Base-by-base conservation (phyloP, 2,888 invertebrate species). In the Papilio elwesi region DNA sequence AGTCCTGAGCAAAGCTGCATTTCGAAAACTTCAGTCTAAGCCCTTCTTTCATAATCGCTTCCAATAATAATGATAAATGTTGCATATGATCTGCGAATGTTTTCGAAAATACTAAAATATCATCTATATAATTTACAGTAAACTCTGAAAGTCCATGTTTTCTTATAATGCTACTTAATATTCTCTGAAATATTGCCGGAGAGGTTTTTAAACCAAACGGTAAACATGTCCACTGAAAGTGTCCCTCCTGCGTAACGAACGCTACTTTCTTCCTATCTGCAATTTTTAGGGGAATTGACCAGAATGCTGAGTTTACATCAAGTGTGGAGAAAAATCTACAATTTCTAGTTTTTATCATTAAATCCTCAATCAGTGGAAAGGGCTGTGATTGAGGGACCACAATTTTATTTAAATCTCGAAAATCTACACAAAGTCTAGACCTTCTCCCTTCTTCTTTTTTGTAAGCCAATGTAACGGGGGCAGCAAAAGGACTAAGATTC, bases 271-370 rank as follows among this genome's bases (percentile, higher is more conserved):
- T 12, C 76, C 80, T 82, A 69, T 86, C 84, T 79, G 82, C 72
- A 38, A 83, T 78, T 75, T 74, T 65, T 67, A 87, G 71, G 10
- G 86, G 85, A 48, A 86, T 87, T 3, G 85, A 83, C 87, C 87
- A 87, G 75, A 88, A 87, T 53, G 85, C 86, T 26, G 85, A 85
- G 74, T 87, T 87, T 75, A 86, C 80, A 71, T 86, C 85, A 0
- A 86, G 62, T 43, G 80, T 82, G 38, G 85, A 73, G 69, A 82
- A 86, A 78, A 74, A 85, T 16, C 80, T 80, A 64, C 85, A 86
- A 59, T 84, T 80, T 77, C 76, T 77, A 15, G 84, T 83, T 69
- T 84, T 84, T 59, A 78, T 59, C 72, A 85, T 79, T 68, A 84
- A 70, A 70, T 85, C 85, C 15, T 85, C 83, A 65, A 85, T 84